Base-by-base conservation (phyloP, 2,888 invertebrate species). In the Drosophila peninsularis region DNA sequence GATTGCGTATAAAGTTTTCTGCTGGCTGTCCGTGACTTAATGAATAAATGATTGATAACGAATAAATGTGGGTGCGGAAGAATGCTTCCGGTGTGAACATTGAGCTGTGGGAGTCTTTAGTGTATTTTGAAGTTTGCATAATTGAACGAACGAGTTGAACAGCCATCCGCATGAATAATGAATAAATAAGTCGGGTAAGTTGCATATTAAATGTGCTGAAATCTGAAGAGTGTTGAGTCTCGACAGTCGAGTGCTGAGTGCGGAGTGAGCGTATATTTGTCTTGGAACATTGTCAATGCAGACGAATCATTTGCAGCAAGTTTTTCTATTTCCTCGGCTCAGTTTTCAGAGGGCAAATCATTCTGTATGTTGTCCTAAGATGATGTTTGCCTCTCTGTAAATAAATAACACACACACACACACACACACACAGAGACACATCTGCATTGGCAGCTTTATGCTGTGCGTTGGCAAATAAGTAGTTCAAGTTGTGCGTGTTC, bases 401-500 rank as follows among this genome's bases (percentile, higher is more conserved):
- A 65, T 44, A 62, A 62, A 71, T 66, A 71, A 63, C 49, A 52
- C 14, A 52, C 7, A 30, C 27, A 27, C 27, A 24, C 24, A 24
- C 24, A 24, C 14, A 62, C 44, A 21, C 17, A 34, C 44, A 67
- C 11, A 62, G 55, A 54, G 36, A 58, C 24, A 24, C 24, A 24
- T 24, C 5, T 24, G 5, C 24, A 63, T 21, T 34, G 36, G n/a
- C 42, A 17, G 39, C 56, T 63, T 61, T 63, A 63, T 24, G 37
- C 17, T n/a, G 37, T 52, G 52, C 52, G 64, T 60, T 19, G 56
- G 73, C 36, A 80, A 80, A 78, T 81, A 75, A 78, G 78, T 71
- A 78, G 84, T 73, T 78, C 75, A 80, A 73, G 82, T 68, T 73
- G 58, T 77, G 58, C 80, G 61, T 58, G 71, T 80, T 77, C 80